Evolutionary conservation across 2,113 vertebrate genomes (phyloP).

Genomic region (Dipodomys stephensi): DNA sequence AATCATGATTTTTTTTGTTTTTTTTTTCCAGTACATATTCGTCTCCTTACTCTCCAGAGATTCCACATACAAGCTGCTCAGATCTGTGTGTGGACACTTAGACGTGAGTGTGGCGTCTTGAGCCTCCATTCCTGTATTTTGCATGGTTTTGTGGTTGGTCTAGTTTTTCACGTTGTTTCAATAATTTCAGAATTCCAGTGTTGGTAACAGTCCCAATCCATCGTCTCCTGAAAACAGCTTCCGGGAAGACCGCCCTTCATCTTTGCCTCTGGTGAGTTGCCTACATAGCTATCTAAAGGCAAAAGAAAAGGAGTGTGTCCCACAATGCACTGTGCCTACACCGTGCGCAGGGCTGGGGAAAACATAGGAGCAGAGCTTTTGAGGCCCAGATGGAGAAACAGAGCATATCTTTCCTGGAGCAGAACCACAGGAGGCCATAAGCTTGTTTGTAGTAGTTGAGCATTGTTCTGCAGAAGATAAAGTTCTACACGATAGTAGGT

Average conservation of each 20-base stretch:
- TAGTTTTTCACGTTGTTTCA: slow-evolving; percentile 19
- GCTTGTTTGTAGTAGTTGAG: not conserved
- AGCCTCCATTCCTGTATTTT: not conserved
- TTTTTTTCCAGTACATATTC: slow-evolving; percentile 93
- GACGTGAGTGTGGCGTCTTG: slow-evolving; percentile 86
- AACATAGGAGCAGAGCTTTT: not conserved
- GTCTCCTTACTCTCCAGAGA: slow-evolving; percentile 96
- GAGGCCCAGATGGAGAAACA: not conserved
- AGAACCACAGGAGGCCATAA: not conserved
- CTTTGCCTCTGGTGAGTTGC: slow-evolving; percentile 90
- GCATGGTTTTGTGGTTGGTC: not conserved
- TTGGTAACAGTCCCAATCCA: slow-evolving; percentile 91
- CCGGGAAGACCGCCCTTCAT: slow-evolving; percentile 86
- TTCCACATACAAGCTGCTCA: slow-evolving; percentile 94
- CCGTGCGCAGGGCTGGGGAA: not conserved
- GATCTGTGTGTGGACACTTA: slow-evolving; percentile 93
- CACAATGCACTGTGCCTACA: not conserved
- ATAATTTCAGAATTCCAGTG: slow-evolving; percentile 88
- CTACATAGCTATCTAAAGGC: not conserved
- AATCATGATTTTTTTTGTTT: slow-evolving; percentile 21
- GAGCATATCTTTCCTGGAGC: not conserved
- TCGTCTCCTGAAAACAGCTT: slow-evolving; percentile 90
- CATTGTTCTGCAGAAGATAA: not conserved
- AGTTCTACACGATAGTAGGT: not conserved
- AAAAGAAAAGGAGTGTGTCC: not conserved